phyloP scores from a whole-genome alignment of 64 coral and sea anemone genomes.

The Pocillopora verrucosa region DNA sequence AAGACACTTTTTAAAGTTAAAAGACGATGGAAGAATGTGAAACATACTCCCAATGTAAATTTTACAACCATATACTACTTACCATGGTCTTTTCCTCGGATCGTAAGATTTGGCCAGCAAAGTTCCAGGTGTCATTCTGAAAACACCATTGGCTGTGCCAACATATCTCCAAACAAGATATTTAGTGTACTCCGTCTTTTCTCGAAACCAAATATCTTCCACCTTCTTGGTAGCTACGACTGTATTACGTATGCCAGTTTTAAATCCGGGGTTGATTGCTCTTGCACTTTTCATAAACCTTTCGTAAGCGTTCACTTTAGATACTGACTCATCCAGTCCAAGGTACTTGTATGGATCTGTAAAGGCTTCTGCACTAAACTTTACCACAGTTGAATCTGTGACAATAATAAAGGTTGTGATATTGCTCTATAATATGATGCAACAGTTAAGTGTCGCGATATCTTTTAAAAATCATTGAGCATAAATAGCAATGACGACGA shows the following conservation, averaged over 20 bases:
- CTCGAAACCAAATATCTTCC: constrained; percentile 46
- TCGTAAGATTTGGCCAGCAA: constrained; percentile 32
- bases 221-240: constrained; percentile 15
- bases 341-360: constrained; percentile 47
- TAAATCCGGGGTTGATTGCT: constrained; percentile 31
- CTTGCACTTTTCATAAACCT: background rate
- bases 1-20: no score
- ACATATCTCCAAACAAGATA: constrained; percentile 73
- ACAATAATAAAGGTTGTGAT: background rate
- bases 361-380: constrained; percentile 41
- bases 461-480: no score
- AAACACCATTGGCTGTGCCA: constrained; percentile 45
- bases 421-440: no score
- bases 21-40: no score
- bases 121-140: constrained; percentile 44
- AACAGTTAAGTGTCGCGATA: no score
- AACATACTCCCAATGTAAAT: no score
- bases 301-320: background rate
- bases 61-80: background rate
- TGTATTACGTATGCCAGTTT: constrained; percentile 32
- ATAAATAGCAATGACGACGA: no score
- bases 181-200: constrained; percentile 3
- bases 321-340: constrained; percentile 26
- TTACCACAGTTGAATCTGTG: constrained; percentile 46
- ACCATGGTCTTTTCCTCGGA: constrained; percentile 64